phyloP scores from a whole-genome alignment of 2,888 invertebrate species.

The Dolichomitus sp. region DNA sequence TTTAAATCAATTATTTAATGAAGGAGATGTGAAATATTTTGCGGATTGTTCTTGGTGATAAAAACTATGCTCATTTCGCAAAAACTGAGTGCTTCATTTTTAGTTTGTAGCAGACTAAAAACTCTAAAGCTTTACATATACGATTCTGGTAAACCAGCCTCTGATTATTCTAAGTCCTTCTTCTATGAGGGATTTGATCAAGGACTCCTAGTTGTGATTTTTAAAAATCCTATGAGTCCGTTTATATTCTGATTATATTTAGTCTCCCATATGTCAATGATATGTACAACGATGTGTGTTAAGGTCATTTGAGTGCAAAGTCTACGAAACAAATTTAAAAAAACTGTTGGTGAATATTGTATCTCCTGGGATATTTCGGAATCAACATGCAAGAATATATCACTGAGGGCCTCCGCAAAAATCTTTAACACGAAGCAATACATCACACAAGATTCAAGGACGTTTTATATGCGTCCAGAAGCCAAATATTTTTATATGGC shows the following conservation, averaged over 20 bases:
- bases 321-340: background rate
- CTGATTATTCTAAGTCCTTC: background rate
- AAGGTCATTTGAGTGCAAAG: background rate
- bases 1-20: background rate
- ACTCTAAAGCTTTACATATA: background rate
- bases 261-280: too few relatives aligned
- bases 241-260: too few relatives aligned
- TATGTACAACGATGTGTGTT: too few relatives aligned
- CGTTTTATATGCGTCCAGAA: slow-evolving; percentile 44
- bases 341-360: background rate
- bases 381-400: slow-evolving; percentile 30
- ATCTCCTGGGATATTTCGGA: slow-evolving; percentile 3
- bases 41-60: background rate
- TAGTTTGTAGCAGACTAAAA: background rate
- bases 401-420: slow-evolving; percentile 10
- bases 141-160: background rate
- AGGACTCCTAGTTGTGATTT: too few relatives aligned
- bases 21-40: background rate
- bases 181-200: background rate
- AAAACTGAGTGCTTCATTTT: too few relatives aligned
- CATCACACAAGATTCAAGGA: slow-evolving; percentile 53
- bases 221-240: too few relatives aligned
- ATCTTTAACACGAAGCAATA: slow-evolving; percentile 45
- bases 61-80: too few relatives aligned
- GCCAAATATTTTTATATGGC: slow-evolving; percentile 32